Percentiles rank a stretch among this genome's conserved stretches.
Evolutionary conservation across 2,888 invertebrate species (phyloP).

Genomic region (Meta bourneti): DNA sequence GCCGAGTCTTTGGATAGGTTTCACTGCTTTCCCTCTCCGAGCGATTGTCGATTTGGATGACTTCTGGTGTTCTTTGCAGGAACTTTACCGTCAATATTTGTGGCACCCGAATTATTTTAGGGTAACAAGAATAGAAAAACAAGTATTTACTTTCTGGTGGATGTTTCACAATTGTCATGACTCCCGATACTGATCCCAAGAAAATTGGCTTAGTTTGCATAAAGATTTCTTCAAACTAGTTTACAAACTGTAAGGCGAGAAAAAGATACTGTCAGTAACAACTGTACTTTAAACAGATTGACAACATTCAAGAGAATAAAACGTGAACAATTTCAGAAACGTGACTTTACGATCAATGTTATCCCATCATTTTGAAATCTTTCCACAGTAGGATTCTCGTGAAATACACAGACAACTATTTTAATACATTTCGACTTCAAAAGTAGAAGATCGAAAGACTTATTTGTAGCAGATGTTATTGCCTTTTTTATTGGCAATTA

Average conservation of each 20-base stretch:
- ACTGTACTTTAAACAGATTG: neutral
- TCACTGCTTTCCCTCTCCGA: too few relatives aligned
- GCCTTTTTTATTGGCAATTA: neutral
- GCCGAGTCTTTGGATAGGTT: too few relatives aligned
- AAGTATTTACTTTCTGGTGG: too few relatives aligned
- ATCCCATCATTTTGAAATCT: neutral
- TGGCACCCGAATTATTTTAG: too few relatives aligned
- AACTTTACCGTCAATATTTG: too few relatives aligned
- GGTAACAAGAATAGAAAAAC: too few relatives aligned
- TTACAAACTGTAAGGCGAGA: neutral
- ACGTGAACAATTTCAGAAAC: neutral
- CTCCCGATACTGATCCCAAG: neutral
- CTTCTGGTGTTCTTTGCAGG: too few relatives aligned
- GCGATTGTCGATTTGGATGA: too few relatives aligned
- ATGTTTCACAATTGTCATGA: too few relatives aligned
- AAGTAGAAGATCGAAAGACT: neutral
- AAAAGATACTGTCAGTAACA: neutral
- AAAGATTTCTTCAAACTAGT: neutral
- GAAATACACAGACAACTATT: neutral
- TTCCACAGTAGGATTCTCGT: neutral
- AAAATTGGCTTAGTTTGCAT: neutral
- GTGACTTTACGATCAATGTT: neutral
- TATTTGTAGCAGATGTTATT: neutral
- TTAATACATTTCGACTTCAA: neutral
- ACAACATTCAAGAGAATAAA: neutral